Evolutionary conservation across 2,113 vertebrate species (phyloP).

Genomic region (Capreolus pygargus): DNA sequence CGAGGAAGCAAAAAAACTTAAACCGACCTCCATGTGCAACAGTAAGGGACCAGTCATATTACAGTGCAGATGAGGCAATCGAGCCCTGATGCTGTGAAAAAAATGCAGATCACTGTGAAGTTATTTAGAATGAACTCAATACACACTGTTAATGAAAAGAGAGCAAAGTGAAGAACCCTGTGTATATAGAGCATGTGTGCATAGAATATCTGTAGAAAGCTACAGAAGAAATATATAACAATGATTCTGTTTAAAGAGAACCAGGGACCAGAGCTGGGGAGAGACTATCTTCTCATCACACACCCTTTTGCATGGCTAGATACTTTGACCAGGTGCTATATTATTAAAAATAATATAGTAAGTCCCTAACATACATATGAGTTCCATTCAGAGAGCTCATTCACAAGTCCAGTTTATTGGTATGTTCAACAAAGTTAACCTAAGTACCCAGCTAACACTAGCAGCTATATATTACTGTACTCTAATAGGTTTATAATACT

Average conservation of each 20-base stretch:
- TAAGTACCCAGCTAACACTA: background rate
- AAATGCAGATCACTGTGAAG: too few relatives aligned
- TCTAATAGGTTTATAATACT: background rate
- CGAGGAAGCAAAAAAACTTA: background rate
- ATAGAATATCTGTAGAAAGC: background rate
- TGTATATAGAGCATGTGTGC: rapidly evolving
- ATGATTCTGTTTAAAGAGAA: too few relatives aligned
- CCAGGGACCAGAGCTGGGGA: background rate
- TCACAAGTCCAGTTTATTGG: background rate
- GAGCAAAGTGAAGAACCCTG: too few relatives aligned
- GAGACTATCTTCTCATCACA: background rate
- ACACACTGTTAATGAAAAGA: background rate
- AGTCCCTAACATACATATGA: background rate
- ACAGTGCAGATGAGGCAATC: rapidly evolving
- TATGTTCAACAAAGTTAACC: background rate
- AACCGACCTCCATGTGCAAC: rapidly evolving
- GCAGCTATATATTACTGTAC: background rate
- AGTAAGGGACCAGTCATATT: rapidly evolving
- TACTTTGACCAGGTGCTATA: background rate
- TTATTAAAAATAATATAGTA: background rate
- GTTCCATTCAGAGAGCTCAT: background rate
- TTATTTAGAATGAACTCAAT: background rate
- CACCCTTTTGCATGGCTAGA: too few relatives aligned
- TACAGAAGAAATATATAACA: rapidly evolving
- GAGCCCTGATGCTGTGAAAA: background rate